Conservation (phyloP, 1,140 invertebrate genomes). For the Drosophila pachea region DNA sequence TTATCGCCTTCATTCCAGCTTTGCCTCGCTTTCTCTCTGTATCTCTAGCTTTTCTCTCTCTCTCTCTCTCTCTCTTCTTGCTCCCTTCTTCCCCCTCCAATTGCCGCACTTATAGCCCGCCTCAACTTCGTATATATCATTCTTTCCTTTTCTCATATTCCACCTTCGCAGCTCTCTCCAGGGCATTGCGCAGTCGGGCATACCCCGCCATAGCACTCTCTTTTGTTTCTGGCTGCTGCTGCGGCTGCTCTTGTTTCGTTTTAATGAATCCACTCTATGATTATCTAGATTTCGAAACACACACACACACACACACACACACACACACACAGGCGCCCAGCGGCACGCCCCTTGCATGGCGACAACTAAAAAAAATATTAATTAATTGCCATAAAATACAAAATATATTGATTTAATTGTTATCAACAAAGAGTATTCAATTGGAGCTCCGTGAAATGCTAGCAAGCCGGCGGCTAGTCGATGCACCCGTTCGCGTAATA, state of each 20-base stretch:
- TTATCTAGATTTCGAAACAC: slow-evolving; percentile 71
- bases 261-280: slow-evolving; percentile 72
- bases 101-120: too few species aligned
- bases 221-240: slow-evolving; percentile 19
- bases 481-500: slow-evolving; percentile 23
- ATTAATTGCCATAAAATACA: slow-evolving; percentile 49
- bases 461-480: slow-evolving; percentile 29
- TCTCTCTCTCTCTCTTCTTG: too few species aligned
- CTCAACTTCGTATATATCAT: too few species aligned
- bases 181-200: not conserved
- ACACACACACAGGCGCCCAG: slow-evolving; percentile 10
- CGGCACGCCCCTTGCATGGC: slow-evolving; percentile 37
- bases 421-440: slow-evolving; percentile 35
- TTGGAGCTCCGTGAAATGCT: slow-evolving; percentile 27
- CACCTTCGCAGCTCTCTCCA: not conserved
- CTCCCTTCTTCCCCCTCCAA: too few species aligned
- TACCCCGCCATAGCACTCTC: not conserved
- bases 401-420: slow-evolving; percentile 45
- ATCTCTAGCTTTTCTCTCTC: too few species aligned
- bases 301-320: not conserved
- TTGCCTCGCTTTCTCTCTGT: too few species aligned
- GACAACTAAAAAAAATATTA: slow-evolving; percentile 53
- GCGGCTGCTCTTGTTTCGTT: slow-evolving; percentile 64
- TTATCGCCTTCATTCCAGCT: too few species aligned
- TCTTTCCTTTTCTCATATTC: too few species aligned